phyloP scores from a whole-genome alignment of 1,140 invertebrate genomes.

The Drosophila yakuba region DNA sequence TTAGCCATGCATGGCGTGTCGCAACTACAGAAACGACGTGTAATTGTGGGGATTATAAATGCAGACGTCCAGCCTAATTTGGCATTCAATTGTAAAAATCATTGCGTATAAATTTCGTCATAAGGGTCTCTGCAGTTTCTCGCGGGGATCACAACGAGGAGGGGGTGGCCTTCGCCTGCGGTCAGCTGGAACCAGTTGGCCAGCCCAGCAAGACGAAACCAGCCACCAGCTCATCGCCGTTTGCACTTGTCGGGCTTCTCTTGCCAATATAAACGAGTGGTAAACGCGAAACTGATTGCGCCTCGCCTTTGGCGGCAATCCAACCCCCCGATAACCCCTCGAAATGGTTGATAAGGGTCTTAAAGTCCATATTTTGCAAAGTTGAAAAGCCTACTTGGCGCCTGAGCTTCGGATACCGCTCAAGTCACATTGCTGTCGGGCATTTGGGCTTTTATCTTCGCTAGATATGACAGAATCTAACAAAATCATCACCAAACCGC shows the following conservation, averaged over 20 bases:
- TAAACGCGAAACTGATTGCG: conserved; percentile 39
- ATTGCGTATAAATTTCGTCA: conserved; percentile 75
- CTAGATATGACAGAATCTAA: neutral
- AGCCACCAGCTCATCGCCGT: conserved; percentile 16
- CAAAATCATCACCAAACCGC: neutral
- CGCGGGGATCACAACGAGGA: neutral
- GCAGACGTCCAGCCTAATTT: conserved; percentile 68
- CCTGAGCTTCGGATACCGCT: neutral
- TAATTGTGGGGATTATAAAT: conserved; percentile 61
- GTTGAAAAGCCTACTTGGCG: neutral
- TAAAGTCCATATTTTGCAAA: conserved; percentile 18
- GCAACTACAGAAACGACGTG: conserved; percentile 34
- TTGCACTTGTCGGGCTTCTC: conserved; percentile 71
- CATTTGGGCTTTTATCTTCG: neutral
- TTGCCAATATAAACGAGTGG: conserved; percentile 34
- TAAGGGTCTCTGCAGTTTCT: conserved; percentile 43
- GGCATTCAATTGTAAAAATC: conserved; percentile 74
- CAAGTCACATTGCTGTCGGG: neutral
- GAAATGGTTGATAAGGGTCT: conserved; percentile 27
- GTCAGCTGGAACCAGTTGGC: conserved; percentile 68
- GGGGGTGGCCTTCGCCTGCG: conserved; percentile 67
- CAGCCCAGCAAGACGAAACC: conserved; percentile 14
- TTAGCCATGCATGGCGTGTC: conserved; percentile 73
- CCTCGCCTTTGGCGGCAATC: conserved; percentile 45
- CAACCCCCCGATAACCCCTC: conserved; percentile 41